Evolutionary conservation across 2,888 invertebrate genomes (phyloP).

Genomic region (Perizoma flavofasciatum): DNA sequence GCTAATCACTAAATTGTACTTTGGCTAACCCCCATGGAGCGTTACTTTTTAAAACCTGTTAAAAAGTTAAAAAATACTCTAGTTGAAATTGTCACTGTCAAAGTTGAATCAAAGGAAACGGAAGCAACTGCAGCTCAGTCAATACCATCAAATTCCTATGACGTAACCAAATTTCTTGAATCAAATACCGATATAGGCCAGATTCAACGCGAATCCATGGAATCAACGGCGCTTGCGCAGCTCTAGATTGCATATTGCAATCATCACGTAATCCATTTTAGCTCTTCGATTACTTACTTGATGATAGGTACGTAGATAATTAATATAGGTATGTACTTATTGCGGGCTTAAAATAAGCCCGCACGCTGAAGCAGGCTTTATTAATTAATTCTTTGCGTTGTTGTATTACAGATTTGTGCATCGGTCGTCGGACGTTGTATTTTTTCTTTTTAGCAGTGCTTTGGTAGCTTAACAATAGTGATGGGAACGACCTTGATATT

Average conservation of each 20-base stretch:
- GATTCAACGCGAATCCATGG: constrained; percentile 11
- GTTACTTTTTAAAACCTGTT: no score
- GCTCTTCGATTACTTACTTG: constrained; percentile 1
- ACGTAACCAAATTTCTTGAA: constrained; percentile 15
- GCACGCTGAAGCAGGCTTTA: no score
- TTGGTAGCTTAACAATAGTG: not conserved
- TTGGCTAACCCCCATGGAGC: no score
- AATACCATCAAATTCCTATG: constrained; percentile 16
- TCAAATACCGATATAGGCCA: constrained; percentile 24
- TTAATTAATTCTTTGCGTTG: no score
- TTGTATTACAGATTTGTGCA: no score
- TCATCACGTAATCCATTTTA: constrained; percentile 17
- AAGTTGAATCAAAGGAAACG: no score
- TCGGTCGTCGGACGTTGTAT: no score
- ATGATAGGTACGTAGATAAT: not conserved
- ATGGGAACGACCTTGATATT: constrained; percentile 8
- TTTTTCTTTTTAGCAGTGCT: not conserved
- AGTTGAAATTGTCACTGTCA: no score
- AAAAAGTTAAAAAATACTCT: no score
- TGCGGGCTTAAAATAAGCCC: not conserved
- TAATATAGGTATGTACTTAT: not conserved
- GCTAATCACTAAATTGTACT: no score
- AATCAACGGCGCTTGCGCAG: constrained; percentile 23
- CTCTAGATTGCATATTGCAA: constrained; percentile 19
- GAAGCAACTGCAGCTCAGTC: not conserved